Base-by-base conservation (phyloP, 1,140 invertebrate species). In the Pristionchus pacificus region DNA sequence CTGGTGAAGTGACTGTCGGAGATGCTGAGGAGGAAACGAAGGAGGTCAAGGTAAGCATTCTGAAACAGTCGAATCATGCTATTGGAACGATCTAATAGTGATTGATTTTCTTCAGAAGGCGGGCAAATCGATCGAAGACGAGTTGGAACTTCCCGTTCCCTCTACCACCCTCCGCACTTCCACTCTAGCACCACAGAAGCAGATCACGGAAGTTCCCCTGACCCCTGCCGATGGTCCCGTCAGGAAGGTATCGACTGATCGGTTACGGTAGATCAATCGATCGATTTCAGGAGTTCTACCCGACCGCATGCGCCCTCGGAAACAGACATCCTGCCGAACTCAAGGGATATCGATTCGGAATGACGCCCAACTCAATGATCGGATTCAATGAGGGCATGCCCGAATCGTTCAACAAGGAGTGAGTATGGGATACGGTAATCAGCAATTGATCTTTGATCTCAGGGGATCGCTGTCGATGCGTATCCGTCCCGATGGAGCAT, bases 331-430 rank as follows among this genome's bases (percentile, higher is more conserved):
- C 74, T 13, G 79, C 76, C 32, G 78, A 77, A 33, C 77, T 72
- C 15, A 75, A 55, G 28, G 85, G 84, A 14, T 55, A 73, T 27
- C 76, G 82, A 2, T 86, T 86, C 74, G 91, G 91, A 25, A 67
- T 78, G 14, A 32, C 69, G 28, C 70, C 78, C 1, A 68, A 83
- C 70, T 89, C 89, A 0, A 86, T 88, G 60, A 85, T 87, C 30
- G 88, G 90, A 78, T 93, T 91, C 87, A 90, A 77, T 85, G 91
- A 58, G 29, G n/a, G n/a, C n/a, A 63, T 80, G 14, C 83, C 85
- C 14, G 75, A 74, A 2, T 31, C 74, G 15, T 70, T 84, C 60
- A 77, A 77, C 38, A 74, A 81, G n/a, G 82, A 72, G 67, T 25
- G 67, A 27, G 78, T 81, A 71, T 33, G 64, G 62, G 28, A 2